Percentiles rank a stretch among this genome's conserved stretches.
phyloP scores from a whole-genome alignment of 2,113 vertebrate genomes.

The Gymnobelideus leadbeateri region DNA sequence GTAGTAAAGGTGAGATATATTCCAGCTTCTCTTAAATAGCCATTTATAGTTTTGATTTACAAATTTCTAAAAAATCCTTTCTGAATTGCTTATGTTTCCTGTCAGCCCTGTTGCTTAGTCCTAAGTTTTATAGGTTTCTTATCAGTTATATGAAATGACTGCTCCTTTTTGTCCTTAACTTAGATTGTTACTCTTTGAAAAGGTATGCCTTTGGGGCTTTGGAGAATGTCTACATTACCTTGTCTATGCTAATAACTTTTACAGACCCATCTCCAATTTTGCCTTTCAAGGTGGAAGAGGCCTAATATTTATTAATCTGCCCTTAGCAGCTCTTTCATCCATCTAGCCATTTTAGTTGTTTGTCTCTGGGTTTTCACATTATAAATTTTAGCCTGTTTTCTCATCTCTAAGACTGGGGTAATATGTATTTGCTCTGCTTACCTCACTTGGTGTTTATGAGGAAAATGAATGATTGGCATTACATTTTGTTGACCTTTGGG shows the following conservation, averaged over 20 bases:
- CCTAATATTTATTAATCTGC: too few species aligned
- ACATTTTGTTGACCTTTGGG: constrained; percentile 35
- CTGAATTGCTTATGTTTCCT: neutral
- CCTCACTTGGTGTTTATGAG: neutral
- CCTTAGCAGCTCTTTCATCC: too few species aligned
- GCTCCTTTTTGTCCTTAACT: too few species aligned
- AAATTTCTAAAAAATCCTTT: constrained; percentile 10
- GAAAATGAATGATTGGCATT: neutral
- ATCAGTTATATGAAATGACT: constrained; percentile 26
- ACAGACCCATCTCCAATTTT: neutral
- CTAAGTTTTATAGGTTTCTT: constrained; percentile 10
- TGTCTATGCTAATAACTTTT: too few species aligned
- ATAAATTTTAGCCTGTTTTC: neutral
- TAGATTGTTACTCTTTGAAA: neutral
- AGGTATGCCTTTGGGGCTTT: neutral
- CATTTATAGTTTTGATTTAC: neutral
- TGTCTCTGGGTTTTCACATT: neutral
- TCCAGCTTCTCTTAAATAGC: neutral
- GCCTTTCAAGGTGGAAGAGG: neutral
- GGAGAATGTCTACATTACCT: neutral
- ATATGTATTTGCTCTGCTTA: neutral
- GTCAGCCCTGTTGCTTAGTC: neutral
- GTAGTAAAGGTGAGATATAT: neutral
- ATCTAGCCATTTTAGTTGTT: neutral
- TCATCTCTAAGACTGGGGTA: neutral